A percentile compares a stretch with the other conserved stretches of the same genome.
Evolutionary conservation across 2,888 invertebrate species (phyloP).

Genomic region (Cephus spinipes): DNA sequence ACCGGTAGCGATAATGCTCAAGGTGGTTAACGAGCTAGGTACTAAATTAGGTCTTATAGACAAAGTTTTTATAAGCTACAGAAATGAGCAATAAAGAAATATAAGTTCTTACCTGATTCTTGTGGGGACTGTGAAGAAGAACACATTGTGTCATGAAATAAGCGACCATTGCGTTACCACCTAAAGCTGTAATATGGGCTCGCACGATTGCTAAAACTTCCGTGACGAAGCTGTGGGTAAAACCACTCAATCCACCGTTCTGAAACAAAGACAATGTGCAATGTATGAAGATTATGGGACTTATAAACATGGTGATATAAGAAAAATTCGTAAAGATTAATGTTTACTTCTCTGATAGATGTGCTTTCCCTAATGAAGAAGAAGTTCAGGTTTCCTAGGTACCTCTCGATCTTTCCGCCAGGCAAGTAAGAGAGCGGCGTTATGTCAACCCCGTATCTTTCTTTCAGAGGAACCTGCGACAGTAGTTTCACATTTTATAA

Average conservation of each 20-base stretch:
- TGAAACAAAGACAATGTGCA: constrained; percentile 54
- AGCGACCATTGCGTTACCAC: constrained; percentile 95
- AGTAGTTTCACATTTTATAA: background rate
- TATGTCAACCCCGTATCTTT: constrained; percentile 79
- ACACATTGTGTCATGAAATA: constrained; percentile 94
- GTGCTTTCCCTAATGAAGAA: constrained; percentile 96
- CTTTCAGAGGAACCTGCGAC: constrained; percentile 64
- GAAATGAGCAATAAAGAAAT: constrained; percentile 11
- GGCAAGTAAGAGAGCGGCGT: constrained; percentile 85
- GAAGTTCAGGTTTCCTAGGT: constrained; percentile 91
- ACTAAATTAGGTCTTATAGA: background rate
- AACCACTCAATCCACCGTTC: constrained; percentile 93
- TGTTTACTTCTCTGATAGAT: constrained; percentile 81
- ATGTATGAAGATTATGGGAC: background rate
- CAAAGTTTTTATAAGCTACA: background rate
- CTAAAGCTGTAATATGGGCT: constrained; percentile 92
- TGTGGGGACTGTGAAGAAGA: constrained; percentile 92
- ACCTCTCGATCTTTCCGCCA: constrained; percentile 81
- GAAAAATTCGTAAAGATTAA: constrained; percentile 12
- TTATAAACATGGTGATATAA: background rate
- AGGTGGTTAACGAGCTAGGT: background rate
- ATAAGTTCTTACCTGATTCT: constrained; percentile 84
- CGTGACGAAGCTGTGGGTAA: constrained; percentile 92
- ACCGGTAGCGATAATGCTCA: no score
- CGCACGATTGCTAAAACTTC: constrained; percentile 94